phyloP scores from a whole-genome alignment of 2,888 invertebrate genomes.

The Dynastes maya region DNA sequence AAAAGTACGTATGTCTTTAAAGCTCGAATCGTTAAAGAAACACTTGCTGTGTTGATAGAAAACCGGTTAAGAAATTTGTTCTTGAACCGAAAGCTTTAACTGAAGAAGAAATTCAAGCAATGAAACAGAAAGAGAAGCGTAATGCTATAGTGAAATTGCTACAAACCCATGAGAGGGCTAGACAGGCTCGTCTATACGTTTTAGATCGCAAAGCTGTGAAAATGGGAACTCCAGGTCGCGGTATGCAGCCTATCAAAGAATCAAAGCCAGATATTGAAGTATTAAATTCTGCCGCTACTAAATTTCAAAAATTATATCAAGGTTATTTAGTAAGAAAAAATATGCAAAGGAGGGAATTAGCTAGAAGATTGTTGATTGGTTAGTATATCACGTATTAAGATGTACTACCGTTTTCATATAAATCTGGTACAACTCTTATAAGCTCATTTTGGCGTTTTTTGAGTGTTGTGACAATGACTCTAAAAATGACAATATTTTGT shows the following conservation, averaged over 20 bases:
- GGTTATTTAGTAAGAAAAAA: slow-evolving; percentile 70
- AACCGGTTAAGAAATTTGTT: slow-evolving; percentile 47
- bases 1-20: slow-evolving; percentile 18
- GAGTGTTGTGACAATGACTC: too few species aligned
- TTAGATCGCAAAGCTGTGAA: slow-evolving; percentile 53
- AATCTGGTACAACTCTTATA: too few species aligned
- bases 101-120: slow-evolving; percentile 58
- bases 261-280: slow-evolving; percentile 33
- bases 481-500: too few species aligned
- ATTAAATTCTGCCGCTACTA: slow-evolving; percentile 60
- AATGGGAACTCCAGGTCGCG: slow-evolving; percentile 14
- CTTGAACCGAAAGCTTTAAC: slow-evolving; percentile 56
- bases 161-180: slow-evolving; percentile 71
- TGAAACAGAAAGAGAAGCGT: slow-evolving; percentile 58
- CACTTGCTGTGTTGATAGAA: neutral
- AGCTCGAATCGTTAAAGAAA: neutral
- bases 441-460: too few species aligned
- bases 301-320: slow-evolving; percentile 70
- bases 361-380: slow-evolving; percentile 71
- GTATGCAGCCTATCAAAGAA: slow-evolving; percentile 26
- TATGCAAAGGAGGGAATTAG: slow-evolving; percentile 67
- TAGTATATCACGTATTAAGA: slow-evolving; percentile 6
- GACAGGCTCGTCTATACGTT: slow-evolving; percentile 66
- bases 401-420: too few species aligned
- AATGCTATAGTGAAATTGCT: slow-evolving; percentile 66